These are phyloP conservation scores for Leptocoma aspasia DNA, from an alignment of 2,113 vertebrate genomes.

Conservation along the genomic window DNA sequence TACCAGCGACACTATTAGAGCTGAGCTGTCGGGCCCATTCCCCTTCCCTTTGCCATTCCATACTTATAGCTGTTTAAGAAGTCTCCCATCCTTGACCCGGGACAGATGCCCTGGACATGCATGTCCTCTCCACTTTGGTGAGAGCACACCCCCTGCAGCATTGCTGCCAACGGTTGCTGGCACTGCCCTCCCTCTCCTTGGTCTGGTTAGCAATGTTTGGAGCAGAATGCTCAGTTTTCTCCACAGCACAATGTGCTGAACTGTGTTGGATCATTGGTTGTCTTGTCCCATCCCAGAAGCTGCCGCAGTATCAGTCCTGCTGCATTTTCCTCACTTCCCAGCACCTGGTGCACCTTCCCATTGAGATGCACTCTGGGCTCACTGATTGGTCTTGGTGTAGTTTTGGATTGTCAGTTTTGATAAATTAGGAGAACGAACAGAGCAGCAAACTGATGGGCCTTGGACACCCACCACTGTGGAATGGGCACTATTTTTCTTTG, in stretches of 20 bases:
- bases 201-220: not conserved
- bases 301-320: not conserved
- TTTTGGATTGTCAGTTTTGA: not conserved
- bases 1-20: conserved; percentile 90
- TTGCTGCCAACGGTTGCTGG: conserved; percentile 21
- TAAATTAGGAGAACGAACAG: not conserved
- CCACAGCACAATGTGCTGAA: not conserved
- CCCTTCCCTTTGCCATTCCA: conserved; percentile 39
- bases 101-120: conserved; percentile 12
- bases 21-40: not conserved
- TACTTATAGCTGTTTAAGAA: conserved; percentile 56
- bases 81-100: not conserved
- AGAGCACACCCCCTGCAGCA: conserved; percentile 39
- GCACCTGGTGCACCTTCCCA: not conserved
- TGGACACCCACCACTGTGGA: not conserved
- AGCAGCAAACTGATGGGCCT: not conserved
- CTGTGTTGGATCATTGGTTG: not conserved
- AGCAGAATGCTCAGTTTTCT: not conserved
- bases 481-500: not conserved
- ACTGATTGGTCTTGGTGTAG: not conserved
- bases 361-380: not conserved
- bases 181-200: conserved; percentile 2
- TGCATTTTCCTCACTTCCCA: not conserved
- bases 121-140: conserved; percentile 27
- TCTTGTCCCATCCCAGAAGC: not conserved